Conservation (phyloP, 2,888 invertebrate species). For the Platypus cylindrus region DNA sequence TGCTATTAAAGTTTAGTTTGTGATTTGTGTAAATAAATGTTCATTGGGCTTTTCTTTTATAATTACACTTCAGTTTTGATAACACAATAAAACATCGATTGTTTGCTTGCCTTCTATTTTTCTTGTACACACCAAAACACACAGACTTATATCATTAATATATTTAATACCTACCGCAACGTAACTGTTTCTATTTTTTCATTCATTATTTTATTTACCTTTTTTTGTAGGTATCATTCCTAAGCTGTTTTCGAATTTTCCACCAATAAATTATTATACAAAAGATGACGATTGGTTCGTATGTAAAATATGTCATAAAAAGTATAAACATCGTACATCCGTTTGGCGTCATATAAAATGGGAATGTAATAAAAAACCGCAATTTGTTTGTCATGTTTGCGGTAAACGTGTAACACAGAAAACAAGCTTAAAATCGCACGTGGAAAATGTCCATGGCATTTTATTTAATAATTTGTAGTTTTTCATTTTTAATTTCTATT, state of each 20-base stretch:
- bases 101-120: too few relatives aligned
- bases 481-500: too few relatives aligned
- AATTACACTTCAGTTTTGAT: too few relatives aligned
- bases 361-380: slow-evolving; percentile 18
- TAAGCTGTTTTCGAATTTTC: slow-evolving; percentile 3
- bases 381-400: slow-evolving; percentile 17
- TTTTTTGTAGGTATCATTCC: not conserved
- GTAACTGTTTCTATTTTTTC: too few relatives aligned
- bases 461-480: slow-evolving; percentile 6
- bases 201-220: too few relatives aligned
- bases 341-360: slow-evolving; percentile 21
- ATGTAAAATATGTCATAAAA: slow-evolving; percentile 21
- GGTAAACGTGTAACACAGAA: slow-evolving; percentile 16
- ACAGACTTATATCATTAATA: too few relatives aligned
- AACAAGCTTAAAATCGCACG: slow-evolving; percentile 14
- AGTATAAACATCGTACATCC: slow-evolving; percentile 22
- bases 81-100: too few relatives aligned
- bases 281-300: slow-evolving; percentile 12
- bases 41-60: too few relatives aligned
- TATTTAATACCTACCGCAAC: too few relatives aligned
- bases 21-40: too few relatives aligned
- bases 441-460: slow-evolving; percentile 13
- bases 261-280: slow-evolving; percentile 11
- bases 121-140: too few relatives aligned
- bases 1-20: too few relatives aligned